Evolutionary conservation across 2,797 vertebrate species (phyloP).

Genomic region (Channa striata): DNA sequence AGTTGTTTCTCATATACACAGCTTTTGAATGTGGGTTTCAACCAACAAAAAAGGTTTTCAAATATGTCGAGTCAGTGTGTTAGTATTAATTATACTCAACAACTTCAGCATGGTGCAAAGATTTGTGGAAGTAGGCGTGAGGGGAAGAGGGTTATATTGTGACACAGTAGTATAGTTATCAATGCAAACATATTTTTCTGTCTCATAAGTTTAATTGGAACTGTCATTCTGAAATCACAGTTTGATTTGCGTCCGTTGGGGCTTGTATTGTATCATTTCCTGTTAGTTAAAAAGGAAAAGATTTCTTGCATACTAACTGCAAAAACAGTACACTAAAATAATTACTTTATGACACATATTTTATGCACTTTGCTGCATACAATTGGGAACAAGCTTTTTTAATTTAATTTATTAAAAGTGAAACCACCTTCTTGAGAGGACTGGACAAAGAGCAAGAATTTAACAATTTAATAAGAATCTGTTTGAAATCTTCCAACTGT

Average conservation of each 20-base stretch:
- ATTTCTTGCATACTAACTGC: not conserved
- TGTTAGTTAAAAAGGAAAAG: not conserved
- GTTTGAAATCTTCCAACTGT: too few relatives aligned
- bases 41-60: not conserved
- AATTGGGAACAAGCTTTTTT: not conserved
- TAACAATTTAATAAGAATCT: too few relatives aligned
- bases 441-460: too few relatives aligned
- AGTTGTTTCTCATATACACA: not conserved
- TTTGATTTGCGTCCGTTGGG: slow-evolving; percentile 10
- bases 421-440: not conserved
- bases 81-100: not conserved
- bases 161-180: not conserved
- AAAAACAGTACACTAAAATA: too few relatives aligned
- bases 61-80: not conserved
- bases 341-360: not conserved
- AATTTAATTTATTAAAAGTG: not conserved
- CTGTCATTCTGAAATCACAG: slow-evolving; percentile 9
- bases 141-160: not conserved
- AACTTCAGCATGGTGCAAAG: not conserved
- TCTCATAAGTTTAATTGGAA: too few relatives aligned
- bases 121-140: not conserved
- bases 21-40: not conserved
- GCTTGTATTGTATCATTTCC: not conserved
- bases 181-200: not conserved
- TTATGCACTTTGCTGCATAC: not conserved